Evolutionary conservation across 2,113 vertebrate genomes (phyloP), one percentile per base, ranked within the genome.

Genomic region (Orycteropus afer): DNA sequence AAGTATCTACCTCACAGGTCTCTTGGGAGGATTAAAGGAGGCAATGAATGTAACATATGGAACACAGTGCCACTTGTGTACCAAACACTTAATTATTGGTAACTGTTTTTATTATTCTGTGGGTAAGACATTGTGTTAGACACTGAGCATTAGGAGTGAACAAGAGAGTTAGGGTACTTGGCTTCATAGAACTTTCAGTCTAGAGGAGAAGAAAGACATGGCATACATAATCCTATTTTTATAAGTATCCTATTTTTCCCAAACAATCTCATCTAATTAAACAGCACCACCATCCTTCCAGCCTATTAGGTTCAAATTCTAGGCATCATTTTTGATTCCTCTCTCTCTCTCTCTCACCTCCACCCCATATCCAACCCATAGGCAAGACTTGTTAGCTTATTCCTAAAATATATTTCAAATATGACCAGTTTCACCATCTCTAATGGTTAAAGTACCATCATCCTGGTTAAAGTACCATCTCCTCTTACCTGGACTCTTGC

Each of bases 291-390:
- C 51, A 25, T 86, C 55, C 55, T 96, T 45, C 87, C 65, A 85
- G 67, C 67, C 94, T 59, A 79, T n/a, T 73, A 74, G n/a, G 25
- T n/a, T 94, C 63, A 80, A 84, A 90, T 84, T 53, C 29, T n/a
- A 88, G 63, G 32, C 8, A 2, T 47, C 27, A 59, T 57, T 14
- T 73, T 55, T 80, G 74, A 53, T 63, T 73, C 11, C 11, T 93
- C 22, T 82, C 12, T 89, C 69, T 49, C 91, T 83, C 17, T 22
- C 37, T 47, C 27, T 11, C 0, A 8, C 0, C 37, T 4, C 20
- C 63, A 12, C 29, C 59, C 45, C 14, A 37, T 25, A 69, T 74
- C 71, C 74, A 61, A 84, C 25, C n/a, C 57, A 59, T 14, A 80
- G 37, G 34, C 63, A 94, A 83, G 42, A 65, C 40, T 29, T 74